Conservation (phyloP, 2,797 vertebrate genomes). For the Sebastiscus albofasciatus region DNA sequence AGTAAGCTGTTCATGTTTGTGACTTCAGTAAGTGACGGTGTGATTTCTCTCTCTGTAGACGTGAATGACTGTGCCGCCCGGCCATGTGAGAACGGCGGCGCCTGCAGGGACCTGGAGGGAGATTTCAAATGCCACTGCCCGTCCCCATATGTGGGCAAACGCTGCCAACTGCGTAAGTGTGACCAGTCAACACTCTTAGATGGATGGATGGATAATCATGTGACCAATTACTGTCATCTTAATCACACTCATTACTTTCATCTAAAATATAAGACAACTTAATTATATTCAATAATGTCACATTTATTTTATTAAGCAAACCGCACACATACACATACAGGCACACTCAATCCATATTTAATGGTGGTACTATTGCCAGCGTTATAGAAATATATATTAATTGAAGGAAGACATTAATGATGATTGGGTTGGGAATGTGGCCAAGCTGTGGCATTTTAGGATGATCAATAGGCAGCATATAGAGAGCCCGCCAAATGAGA, state of each 20-base stretch:
- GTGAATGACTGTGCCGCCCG: constrained; percentile 83
- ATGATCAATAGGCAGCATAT: constrained; percentile 25
- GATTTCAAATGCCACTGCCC: constrained; percentile 87
- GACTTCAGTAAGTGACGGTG: not conserved
- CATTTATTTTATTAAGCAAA: not conserved
- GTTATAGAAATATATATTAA: not conserved
- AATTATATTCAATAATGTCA: not conserved
- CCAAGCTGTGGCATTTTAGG: constrained; percentile 30
- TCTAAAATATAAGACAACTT: not conserved
- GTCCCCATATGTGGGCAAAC: constrained; percentile 89
- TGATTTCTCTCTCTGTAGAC: constrained; percentile 64
- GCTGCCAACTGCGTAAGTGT: constrained; percentile 84
- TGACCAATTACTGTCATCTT: not conserved
- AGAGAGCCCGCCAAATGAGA: constrained; percentile 6
- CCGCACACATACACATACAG: not conserved
- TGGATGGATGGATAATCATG: not conserved
- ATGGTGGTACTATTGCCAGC: not conserved
- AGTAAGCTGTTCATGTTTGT: not conserved
- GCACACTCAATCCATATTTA: not conserved
- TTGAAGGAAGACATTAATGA: constrained; percentile 7
- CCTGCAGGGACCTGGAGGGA: constrained; percentile 83
- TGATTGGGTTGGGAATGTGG: constrained; percentile 13
- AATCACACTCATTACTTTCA: not conserved
- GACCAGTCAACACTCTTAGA: not conserved
- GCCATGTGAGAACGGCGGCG: constrained; percentile 87